Conservation (phyloP, 2,888 invertebrate genomes). For the Cylloceria caligata region DNA sequence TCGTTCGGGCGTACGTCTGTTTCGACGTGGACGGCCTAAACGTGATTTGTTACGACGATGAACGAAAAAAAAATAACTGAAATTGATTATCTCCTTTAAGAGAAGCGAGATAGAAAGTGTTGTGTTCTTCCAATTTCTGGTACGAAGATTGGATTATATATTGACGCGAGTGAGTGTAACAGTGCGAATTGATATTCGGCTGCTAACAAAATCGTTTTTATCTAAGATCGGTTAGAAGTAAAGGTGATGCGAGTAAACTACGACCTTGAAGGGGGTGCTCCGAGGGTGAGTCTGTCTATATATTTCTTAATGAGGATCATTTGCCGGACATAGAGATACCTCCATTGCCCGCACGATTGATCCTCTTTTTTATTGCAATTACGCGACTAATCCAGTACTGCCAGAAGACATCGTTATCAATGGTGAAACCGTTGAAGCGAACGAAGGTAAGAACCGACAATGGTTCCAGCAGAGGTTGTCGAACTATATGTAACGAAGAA, state of each 20-base stretch:
- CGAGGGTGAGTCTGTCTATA: constrained; percentile 38
- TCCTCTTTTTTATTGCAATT: constrained; percentile 19
- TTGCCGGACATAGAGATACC: constrained; percentile 16
- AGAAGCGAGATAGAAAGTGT: constrained; percentile 37
- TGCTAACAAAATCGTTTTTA: constrained; percentile 4
- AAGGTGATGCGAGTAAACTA: constrained; percentile 21
- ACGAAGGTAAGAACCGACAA: constrained; percentile 2
- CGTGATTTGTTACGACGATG: constrained; percentile 28
- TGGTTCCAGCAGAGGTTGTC: constrained; percentile 15
- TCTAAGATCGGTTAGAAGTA: neutral
- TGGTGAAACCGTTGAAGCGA: constrained; percentile 29
- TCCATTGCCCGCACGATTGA: neutral
- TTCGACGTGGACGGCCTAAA: constrained; percentile 56
- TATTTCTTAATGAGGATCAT: neutral
- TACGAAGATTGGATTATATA: constrained; percentile 13
- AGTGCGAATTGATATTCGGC: neutral
- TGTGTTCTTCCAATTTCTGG: constrained; percentile 62
- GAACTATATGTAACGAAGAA: constrained; percentile 23
- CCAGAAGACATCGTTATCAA: neutral
- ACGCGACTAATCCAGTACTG: neutral
- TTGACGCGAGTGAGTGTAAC: constrained; percentile 12
- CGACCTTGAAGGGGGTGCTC: constrained; percentile 11
- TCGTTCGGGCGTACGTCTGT: neutral
- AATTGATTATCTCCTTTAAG: constrained; percentile 11
- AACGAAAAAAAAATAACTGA: constrained; percentile 11